Percentiles rank a stretch among this genome's conserved stretches.
phyloP scores from a whole-genome alignment of 1,140 invertebrate species.

The Ostrea edulis region DNA sequence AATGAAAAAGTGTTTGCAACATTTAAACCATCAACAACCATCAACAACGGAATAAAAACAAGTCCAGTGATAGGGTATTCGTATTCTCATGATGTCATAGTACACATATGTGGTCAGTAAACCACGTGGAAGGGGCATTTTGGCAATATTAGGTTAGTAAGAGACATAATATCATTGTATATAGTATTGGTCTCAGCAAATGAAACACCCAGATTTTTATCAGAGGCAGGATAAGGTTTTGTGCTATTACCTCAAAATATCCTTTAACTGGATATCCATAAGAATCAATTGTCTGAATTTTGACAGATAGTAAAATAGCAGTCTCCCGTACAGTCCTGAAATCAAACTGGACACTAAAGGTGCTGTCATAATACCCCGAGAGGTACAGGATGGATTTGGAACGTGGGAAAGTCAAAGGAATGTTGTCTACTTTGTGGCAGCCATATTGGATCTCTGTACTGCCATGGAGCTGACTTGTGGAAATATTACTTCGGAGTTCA shows the following conservation, averaged over 20 bases:
- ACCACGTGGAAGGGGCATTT: too few relatives aligned
- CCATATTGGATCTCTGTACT: conserved; percentile 90
- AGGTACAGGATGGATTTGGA: conserved; percentile 80
- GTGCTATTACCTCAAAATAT: conserved; percentile 48
- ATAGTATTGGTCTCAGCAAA: too few relatives aligned
- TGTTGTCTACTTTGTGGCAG: conserved; percentile 90
- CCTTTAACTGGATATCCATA: conserved; percentile 46
- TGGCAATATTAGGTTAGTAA: too few relatives aligned
- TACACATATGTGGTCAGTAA: too few relatives aligned
- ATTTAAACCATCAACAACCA: too few relatives aligned
- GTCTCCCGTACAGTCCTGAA: conserved; percentile 91
- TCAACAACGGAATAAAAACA: too few relatives aligned
- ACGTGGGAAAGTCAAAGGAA: conserved; percentile 95
- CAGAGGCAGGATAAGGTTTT: too few relatives aligned
- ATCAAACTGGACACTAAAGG: conserved; percentile 90
- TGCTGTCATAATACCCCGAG: conserved; percentile 84
- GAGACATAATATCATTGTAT: too few relatives aligned
- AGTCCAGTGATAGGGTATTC: too few relatives aligned
- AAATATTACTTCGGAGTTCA: conserved; percentile 84
- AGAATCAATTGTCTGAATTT: conserved; percentile 18
- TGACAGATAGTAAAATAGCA: conserved; percentile 91
- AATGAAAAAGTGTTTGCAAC: too few relatives aligned
- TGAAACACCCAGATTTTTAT: too few relatives aligned
- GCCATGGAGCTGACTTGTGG: conserved; percentile 85
- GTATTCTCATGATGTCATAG: too few relatives aligned